Base-by-base conservation (phyloP, 2,888 invertebrate genomes). In the Drosophila macrospina region DNA sequence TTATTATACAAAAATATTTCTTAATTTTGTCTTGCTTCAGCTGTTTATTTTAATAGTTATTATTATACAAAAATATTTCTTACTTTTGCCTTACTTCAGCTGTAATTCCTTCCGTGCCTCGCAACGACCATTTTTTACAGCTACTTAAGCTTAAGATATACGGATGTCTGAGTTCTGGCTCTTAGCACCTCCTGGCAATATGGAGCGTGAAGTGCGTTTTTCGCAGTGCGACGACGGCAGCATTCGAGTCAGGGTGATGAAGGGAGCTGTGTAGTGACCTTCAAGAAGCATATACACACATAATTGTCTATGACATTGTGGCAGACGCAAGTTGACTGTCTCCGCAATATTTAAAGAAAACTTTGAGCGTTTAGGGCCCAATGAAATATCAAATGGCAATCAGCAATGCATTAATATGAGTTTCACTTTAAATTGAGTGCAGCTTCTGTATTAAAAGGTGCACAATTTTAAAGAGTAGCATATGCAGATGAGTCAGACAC, bases 181-280 rank as follows among this genome's bases (percentile, higher is more conserved):
- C 20, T 42, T 42, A 66, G 20, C 48, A 37, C 32, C 48, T 41
- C 32, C 48, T 41, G 62, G 64, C 74, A 77, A 89, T n/a, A n/a
- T n/a, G n/a, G n/a, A n/a, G n/a, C 89, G 86, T 86, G 89, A 89
- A 88, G 88, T 86, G 89, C 86, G 89, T 86, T 89, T 86, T 82
- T 86, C 78, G 86, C 83, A 85, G 37, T 81, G 83, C 85, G 69
- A 47, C 59, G 45, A 44, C 64, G 45, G 37, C 26, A 51, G 59
- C 28, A 16, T 16, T n/a, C 15, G 62, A 26, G 10, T 3, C 10
- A 30, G 20, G 16, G 30, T 37, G n/a, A 41, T 32, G 42, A 7
- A 7, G 28, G 34, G 4, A 52, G 41, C 30, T 50, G 20, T 24
- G 13, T 11, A 34, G 51, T 24, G 56, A 24, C 16, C 10, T 7